Conservation (phyloP, 2,797 vertebrate species). For the Siniperca undulata region DNA sequence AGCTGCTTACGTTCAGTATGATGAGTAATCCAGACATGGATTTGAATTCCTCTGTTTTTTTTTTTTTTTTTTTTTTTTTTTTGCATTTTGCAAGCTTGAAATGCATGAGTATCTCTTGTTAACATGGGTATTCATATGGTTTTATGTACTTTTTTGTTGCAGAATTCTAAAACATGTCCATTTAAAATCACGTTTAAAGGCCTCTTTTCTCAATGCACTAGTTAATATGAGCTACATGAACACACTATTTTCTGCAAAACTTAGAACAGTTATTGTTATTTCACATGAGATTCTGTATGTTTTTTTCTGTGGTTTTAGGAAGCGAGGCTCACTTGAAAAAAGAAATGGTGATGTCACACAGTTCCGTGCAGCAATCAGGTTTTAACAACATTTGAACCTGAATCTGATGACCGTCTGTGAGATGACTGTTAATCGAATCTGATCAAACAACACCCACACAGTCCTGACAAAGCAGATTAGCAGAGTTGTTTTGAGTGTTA, state of each 20-base stretch:
- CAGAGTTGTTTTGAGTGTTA: not conserved
- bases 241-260: not conserved
- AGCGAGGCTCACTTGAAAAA: too few species aligned
- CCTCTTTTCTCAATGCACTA: not conserved
- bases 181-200: not conserved
- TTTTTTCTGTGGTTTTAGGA: not conserved
- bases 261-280: too few species aligned
- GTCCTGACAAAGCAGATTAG: not conserved
- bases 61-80: too few species aligned
- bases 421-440: too few species aligned
- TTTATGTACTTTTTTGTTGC: not conserved
- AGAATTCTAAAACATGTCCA: not conserved
- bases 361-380: too few species aligned
- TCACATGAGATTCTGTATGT: not conserved
- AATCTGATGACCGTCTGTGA: not conserved
- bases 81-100: not conserved
- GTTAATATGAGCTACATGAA: too few species aligned
- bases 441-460: not conserved
- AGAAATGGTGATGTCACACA: too few species aligned
- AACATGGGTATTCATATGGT: too few species aligned
- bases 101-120: not conserved
- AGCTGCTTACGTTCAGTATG: slow-evolving; percentile 11
- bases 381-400: too few species aligned
- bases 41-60: not conserved
- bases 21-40: not conserved